These are phyloP conservation scores for Neopipo cinnamomea DNA, from an alignment of 2,113 vertebrate genomes.

Conservation along the genomic window DNA sequence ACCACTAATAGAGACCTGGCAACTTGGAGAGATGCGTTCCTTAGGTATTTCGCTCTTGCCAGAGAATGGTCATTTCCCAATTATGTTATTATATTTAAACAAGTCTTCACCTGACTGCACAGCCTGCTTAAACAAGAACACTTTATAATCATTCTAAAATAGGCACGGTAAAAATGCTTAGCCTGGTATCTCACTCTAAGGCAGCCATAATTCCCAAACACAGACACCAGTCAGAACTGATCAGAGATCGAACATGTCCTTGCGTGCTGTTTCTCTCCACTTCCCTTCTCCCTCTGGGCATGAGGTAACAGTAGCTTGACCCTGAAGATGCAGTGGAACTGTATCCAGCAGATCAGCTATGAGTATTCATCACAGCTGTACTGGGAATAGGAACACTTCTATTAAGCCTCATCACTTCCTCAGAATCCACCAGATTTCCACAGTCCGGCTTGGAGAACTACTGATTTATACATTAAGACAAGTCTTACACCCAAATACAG, in stretches of 20 bases:
- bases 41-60: not conserved
- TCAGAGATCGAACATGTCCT: not conserved
- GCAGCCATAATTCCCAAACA: not conserved
- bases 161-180: not conserved
- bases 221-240: not conserved
- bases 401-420: not conserved
- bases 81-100: not conserved
- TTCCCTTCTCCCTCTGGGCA: not conserved
- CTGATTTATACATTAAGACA: not conserved
- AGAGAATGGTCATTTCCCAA: not conserved
- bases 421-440: not conserved
- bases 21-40: not conserved
- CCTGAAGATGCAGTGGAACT: not conserved
- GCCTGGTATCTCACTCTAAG: not conserved
- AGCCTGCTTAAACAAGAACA: not conserved
- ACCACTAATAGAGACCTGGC: not conserved
- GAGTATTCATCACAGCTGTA: not conserved
- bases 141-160: not conserved
- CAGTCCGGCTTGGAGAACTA: not conserved
- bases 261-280: not conserved
- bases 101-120: not conserved
- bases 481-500: not conserved
- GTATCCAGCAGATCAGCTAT: not conserved
- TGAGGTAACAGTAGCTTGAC: not conserved
- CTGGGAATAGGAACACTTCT: not conserved